Base-by-base conservation (phyloP, 2,888 invertebrate genomes). In the Limnephilus auricula region DNA sequence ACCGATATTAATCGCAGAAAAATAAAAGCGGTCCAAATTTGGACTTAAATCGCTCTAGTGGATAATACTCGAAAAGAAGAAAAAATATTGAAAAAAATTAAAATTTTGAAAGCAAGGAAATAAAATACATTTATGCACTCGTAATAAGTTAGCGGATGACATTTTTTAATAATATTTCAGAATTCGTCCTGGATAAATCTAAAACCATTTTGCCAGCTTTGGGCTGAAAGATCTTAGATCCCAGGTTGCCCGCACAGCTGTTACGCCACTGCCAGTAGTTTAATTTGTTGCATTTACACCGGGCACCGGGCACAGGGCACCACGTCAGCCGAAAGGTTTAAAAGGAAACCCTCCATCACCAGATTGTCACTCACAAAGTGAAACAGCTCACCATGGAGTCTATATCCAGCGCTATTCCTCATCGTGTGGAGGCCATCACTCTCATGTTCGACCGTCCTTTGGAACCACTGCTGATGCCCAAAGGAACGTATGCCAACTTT, bases 381-480 rank as follows among this genome's bases (percentile, higher is more conserved):
- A 65, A 65, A n/a, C 25, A 25, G 25, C 1, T 4, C 65, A 10
- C 25, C 0, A 65, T 65, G 65, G 65, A 65, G n/a, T 9, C 2
- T n/a, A 50, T 0, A 13, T 18, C 50, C 18, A 50, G 50, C 18
- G 4, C 2, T 13, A 9, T 0, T 65, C 65, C 65, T 9, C 65
- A n/a, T 9, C 25, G 9, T 25, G 25, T 25, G 65, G 65, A 65
- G 25, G 65, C 65, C 65, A n/a, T 65, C 65, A 65, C 65, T 5
- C 94, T 96, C 93, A 94, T 97, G 34, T 97, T 97, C 94, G 97
- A 97, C 93, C 96, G 97, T 25, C 97, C 97, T 1, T 95, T 96
- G 80, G 97, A 97, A 94, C 97, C 97, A 0, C 95, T 96, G 13
- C 97, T 97, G 94, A 95, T 97, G 94, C 96, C 96, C 37, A 97